Evolutionary conservation across 2,113 vertebrate species (phyloP).

Genomic region (Caranx melampygus): DNA sequence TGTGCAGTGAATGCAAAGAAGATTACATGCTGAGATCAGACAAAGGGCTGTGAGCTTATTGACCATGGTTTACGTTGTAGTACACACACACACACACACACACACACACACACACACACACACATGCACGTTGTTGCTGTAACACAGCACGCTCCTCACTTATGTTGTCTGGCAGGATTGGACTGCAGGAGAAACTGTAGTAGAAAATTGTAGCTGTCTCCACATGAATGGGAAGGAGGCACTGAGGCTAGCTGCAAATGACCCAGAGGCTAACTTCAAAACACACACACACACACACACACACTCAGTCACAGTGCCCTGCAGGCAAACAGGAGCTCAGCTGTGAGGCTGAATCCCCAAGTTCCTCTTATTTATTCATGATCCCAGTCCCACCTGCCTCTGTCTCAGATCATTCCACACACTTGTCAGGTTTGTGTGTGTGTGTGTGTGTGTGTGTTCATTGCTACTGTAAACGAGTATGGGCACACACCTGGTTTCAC

Average conservation of each 20-base stretch:
- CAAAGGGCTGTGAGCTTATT: slow-evolving; percentile 29
- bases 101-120: slow-evolving; percentile 25
- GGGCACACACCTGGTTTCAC: slow-evolving; percentile 90
- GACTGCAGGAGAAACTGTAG: slow-evolving; percentile 1
- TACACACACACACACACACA: slow-evolving; percentile 39
- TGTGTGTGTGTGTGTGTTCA: neutral
- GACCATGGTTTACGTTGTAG: neutral
- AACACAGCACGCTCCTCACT: slow-evolving; percentile 18
- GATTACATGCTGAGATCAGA: slow-evolving; percentile 49
- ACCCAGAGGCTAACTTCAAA: slow-evolving; percentile 1
- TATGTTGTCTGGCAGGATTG: slow-evolving; percentile 8
- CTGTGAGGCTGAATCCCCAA: slow-evolving; percentile 3
- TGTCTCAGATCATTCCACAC: neutral
- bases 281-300: slow-evolving; percentile 13
- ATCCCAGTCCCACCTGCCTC: neutral
- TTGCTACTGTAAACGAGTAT: neutral
- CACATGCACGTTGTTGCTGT: neutral
- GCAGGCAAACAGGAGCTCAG: slow-evolving; percentile 8
- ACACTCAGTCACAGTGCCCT: neutral
- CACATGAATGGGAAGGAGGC: neutral
- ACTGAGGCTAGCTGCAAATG: neutral
- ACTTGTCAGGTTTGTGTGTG: neutral
- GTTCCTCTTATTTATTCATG: slow-evolving; percentile 15
- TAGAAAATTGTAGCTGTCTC: neutral
- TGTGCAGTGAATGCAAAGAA: slow-evolving; percentile 35